phyloP scores from a whole-genome alignment of 2,113 vertebrate species.

The Eira barbara region DNA sequence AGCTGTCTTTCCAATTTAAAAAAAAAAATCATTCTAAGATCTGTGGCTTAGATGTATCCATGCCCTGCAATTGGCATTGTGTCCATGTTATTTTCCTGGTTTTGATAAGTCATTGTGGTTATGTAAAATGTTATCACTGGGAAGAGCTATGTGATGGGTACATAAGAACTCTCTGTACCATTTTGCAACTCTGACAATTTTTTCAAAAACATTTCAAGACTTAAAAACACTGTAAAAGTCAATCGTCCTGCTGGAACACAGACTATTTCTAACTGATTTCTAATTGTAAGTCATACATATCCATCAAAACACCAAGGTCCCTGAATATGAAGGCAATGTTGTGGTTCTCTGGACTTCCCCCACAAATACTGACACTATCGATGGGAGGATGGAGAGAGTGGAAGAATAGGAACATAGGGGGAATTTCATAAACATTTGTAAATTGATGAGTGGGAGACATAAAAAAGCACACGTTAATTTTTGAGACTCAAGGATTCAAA shows the following conservation, averaged over 20 bases:
- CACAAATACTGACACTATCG: not conserved
- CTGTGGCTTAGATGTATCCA: not conserved
- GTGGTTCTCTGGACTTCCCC: not conserved
- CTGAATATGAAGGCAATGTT: not conserved
- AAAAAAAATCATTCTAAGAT: not conserved
- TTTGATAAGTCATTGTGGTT: not conserved
- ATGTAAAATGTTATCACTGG: not conserved
- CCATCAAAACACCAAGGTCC: not conserved
- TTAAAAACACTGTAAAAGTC: not conserved
- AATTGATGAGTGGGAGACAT: not conserved
- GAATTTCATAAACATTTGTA: not conserved
- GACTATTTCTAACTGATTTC: not conserved
- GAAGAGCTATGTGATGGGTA: not conserved
- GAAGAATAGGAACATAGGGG: not conserved
- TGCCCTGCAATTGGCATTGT: not conserved
- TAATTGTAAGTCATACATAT: not conserved
- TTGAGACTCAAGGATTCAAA: not conserved
- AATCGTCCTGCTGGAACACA: not conserved
- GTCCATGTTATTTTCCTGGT: not conserved
- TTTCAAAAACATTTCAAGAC: not conserved
- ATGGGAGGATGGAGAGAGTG: not conserved
- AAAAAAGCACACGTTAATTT: not conserved
- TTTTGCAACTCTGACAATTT: not conserved
- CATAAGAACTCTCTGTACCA: not conserved
- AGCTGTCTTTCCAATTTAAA: constrained; percentile 16